phyloP scores from a whole-genome alignment of 2,888 invertebrate genomes.

The Oxytorus armatus region DNA sequence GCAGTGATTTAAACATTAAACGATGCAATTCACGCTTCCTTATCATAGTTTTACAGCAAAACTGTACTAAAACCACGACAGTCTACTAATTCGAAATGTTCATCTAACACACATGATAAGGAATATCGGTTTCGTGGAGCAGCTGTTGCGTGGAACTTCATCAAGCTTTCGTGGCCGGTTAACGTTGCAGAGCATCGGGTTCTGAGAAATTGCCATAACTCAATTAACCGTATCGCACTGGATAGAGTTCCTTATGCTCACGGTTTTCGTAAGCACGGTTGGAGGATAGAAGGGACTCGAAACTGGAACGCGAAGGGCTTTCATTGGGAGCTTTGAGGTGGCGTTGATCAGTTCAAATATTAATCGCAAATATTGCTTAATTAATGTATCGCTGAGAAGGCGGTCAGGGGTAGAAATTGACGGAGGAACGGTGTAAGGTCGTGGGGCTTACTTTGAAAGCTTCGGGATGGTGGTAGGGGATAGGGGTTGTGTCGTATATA shows the following conservation, averaged over 20 bases:
- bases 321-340: constrained; percentile 76
- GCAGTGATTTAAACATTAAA: neutral
- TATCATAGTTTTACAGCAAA: neutral
- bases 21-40: neutral
- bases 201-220: constrained; percentile 64
- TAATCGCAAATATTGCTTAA: constrained; percentile 83
- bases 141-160: constrained; percentile 60
- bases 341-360: constrained; percentile 82
- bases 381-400: constrained; percentile 72
- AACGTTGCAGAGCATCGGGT: constrained; percentile 51
- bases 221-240: constrained; percentile 62
- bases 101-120: neutral
- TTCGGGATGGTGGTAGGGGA: constrained; percentile 64
- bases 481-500: constrained; percentile 41
- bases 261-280: constrained; percentile 18
- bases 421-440: constrained; percentile 36
- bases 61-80: neutral
- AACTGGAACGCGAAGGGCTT: constrained; percentile 57
- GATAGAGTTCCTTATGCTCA: constrained; percentile 14
- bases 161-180: constrained; percentile 62
- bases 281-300: constrained; percentile 24
- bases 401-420: constrained; percentile 30
- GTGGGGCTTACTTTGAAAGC: constrained; percentile 56
- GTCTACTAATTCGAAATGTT: neutral
- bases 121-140: constrained; percentile 27